Percentiles rank a stretch among this genome's conserved stretches.
Conservation (phyloP, 2,797 vertebrate genomes). For the Intellagama lesueurii region DNA sequence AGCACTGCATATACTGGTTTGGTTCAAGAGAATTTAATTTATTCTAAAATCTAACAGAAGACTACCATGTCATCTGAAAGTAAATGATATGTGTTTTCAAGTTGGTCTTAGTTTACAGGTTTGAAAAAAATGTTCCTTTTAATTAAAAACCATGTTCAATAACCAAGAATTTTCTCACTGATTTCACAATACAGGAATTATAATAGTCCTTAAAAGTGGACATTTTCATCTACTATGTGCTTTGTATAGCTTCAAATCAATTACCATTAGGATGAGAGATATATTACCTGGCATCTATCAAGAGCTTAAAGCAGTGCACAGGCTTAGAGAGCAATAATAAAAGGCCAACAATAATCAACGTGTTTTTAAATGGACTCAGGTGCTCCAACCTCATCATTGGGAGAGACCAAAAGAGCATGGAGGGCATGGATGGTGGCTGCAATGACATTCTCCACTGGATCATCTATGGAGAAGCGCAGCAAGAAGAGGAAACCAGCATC, state of each 20-base stretch:
- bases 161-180: neutral
- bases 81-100: neutral
- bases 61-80: neutral
- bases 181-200: neutral
- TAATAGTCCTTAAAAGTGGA: neutral
- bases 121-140: neutral
- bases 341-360: conserved; percentile 11
- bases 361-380: neutral
- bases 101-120: neutral
- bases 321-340: neutral
- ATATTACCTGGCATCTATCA: neutral
- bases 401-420: conserved; percentile 86
- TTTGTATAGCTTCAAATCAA: neutral
- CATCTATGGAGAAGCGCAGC: conserved; percentile 93
- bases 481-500: conserved; percentile 97
- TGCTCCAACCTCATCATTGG: conserved; percentile 87
- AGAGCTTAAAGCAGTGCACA: neutral
- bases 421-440: conserved; percentile 87
- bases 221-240: conserved; percentile 20
- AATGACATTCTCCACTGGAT: conserved; percentile 89
- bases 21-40: neutral
- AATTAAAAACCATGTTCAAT: neutral
- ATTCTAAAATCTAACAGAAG: neutral
- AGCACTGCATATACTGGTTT: neutral
- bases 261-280: neutral